These are phyloP conservation scores for Drosophila ananassae DNA, from an alignment of 1,140 invertebrate species.

Conservation along the genomic window DNA sequence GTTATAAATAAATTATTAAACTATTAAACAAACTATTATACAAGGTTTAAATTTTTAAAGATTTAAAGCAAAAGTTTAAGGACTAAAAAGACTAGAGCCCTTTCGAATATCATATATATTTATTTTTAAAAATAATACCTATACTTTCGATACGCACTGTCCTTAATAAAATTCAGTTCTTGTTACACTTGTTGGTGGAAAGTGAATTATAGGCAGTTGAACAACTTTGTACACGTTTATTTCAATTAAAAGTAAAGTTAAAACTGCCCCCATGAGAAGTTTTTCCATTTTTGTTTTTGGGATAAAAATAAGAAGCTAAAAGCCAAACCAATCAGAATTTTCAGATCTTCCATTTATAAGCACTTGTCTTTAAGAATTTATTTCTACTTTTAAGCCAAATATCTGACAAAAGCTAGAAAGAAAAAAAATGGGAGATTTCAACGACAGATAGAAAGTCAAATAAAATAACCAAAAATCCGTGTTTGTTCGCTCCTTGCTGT, in stretches of 20 bases:
- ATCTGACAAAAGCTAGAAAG: conserved; percentile 22
- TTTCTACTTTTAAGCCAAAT: conserved; percentile 29
- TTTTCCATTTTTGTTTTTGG: background rate
- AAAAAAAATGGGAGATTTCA: conserved; percentile 11
- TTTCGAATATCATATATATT: no score
- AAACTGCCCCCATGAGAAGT: conserved; percentile 8
- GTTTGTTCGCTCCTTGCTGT: conserved; percentile 5
- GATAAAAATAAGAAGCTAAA: conserved; percentile 8
- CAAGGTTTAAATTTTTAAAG: no score
- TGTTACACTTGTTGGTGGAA: conserved; percentile 30
- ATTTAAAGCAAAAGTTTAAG: no score
- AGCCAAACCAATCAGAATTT: background rate
- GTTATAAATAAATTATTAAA: no score
- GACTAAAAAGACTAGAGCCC: no score
- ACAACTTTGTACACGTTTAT: conserved; percentile 58
- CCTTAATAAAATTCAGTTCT: conserved; percentile 21
- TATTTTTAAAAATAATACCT: background rate
- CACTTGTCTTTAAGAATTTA: conserved; percentile 4
- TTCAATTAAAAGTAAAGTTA: conserved; percentile 70
- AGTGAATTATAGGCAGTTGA: conserved; percentile 69
- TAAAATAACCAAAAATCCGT: conserved; percentile 12
- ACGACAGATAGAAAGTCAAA: conserved; percentile 5
- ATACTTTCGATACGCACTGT: conserved; percentile 10
- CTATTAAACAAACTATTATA: no score
- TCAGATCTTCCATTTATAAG: background rate